Percentiles rank a stretch among this genome's conserved stretches.
These are phyloP conservation scores for Corvus hawaiiensis DNA, from an alignment of 2,113 vertebrate genomes.

Conservation along the genomic window DNA sequence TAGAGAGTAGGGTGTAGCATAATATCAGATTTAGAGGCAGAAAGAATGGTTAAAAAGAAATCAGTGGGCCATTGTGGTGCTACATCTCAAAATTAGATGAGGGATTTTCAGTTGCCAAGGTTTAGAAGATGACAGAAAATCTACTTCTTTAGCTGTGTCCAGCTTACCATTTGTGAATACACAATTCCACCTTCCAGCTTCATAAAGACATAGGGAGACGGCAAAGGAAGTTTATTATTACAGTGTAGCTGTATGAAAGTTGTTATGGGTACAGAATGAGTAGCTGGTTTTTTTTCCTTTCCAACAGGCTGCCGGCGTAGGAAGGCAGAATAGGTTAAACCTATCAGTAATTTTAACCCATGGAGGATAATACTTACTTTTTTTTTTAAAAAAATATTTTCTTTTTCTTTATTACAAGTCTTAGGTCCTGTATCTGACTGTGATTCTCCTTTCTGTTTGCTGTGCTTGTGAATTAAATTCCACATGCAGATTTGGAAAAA, in stretches of 20 bases:
- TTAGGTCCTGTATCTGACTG: neutral
- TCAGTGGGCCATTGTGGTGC: neutral
- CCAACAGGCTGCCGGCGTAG: neutral
- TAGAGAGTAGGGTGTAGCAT: neutral
- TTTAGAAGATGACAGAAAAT: neutral
- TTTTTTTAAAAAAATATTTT: neutral
- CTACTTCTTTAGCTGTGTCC: neutral
- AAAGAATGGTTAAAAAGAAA: neutral
- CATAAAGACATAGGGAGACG: neutral
- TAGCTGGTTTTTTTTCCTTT: neutral
- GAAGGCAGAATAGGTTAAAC: neutral
- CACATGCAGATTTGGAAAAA: constrained; percentile 40
- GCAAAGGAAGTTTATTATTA: neutral
- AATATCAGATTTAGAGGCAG: neutral
- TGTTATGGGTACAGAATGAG: accelerated
- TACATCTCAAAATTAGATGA: neutral
- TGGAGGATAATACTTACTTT: neutral
- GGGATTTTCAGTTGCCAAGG: neutral
- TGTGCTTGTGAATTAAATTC: constrained; percentile 30
- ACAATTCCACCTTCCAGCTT: neutral
- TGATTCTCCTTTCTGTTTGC: constrained; percentile 21
- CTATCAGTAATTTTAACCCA: neutral
- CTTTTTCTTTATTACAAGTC: neutral
- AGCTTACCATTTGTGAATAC: neutral
- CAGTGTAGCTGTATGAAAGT: accelerated